Evolutionary conservation across 1,140 invertebrate genomes (phyloP).

Genomic region (Manduca sexta): DNA sequence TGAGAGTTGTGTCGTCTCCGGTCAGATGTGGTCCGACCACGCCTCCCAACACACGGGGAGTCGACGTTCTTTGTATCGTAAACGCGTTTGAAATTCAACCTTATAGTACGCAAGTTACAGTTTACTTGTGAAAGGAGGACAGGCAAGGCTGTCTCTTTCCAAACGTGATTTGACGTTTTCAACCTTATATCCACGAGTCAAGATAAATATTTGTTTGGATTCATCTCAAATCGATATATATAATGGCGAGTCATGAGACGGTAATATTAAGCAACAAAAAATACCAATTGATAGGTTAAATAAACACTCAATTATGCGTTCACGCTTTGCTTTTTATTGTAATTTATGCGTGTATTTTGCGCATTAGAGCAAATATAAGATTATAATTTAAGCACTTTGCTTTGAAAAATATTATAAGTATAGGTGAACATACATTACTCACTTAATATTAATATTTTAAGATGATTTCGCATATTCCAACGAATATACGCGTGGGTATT

Average conservation of each 20-base stretch:
- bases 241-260: conserved; percentile 1
- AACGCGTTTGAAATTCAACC: not conserved
- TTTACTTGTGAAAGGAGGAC: not conserved
- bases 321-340: conserved; percentile 2
- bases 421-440: no score
- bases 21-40: conserved; percentile 11
- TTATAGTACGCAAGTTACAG: not conserved
- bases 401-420: no score
- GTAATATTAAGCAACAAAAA: not conserved
- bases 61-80: not conserved
- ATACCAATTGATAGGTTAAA: conserved; percentile 3
- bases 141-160: not conserved
- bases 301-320: conserved; percentile 2
- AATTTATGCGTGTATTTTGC: no score
- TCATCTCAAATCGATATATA: not conserved
- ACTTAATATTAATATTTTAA: no score
- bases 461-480: no score
- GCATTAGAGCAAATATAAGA: no score
- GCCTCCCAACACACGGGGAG: conserved; percentile 5
- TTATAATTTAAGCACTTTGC: no score
- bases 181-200: no score
- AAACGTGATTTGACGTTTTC: no score
- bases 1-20: conserved; percentile 5
- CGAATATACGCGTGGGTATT: no score
- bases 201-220: no score